phyloP scores from a whole-genome alignment of 30 jellyfish, hydroid and myxozoan genomes.

The Cassiopea andromeda region DNA sequence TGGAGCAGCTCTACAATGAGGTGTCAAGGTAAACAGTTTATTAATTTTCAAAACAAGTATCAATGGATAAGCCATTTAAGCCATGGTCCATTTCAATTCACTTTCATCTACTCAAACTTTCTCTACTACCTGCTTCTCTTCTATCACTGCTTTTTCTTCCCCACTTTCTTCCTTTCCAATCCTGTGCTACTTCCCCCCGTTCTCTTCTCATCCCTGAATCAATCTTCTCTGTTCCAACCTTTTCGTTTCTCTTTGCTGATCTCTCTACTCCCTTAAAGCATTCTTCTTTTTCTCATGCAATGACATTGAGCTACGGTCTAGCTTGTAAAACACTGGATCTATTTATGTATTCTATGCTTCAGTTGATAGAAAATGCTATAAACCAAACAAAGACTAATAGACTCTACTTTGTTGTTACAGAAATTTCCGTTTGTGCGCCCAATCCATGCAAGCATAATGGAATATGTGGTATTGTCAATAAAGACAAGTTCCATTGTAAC shows the following conservation, averaged over 20 bases:
- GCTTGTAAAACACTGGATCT: too few species aligned
- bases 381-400: neutral
- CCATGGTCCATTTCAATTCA: too few species aligned
- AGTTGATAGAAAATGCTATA: neutral
- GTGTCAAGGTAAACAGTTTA: constrained; percentile 45
- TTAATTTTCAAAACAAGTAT: too few species aligned
- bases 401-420: constrained; percentile 15
- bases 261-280: too few species aligned
- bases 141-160: neutral
- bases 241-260: too few species aligned
- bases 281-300: too few species aligned
- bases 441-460: constrained; percentile 80
- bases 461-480: constrained; percentile 10
- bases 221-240: too few species aligned
- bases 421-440: constrained; percentile 68
- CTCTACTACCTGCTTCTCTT: neutral
- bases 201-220: too few species aligned
- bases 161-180: neutral
- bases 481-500: constrained; percentile 33
- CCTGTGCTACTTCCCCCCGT: neutral
- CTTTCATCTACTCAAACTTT: neutral
- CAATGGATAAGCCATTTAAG: too few species aligned
- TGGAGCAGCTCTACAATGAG: constrained; percentile 55
- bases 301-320: too few species aligned
- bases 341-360: neutral